These are phyloP conservation scores for Philotrypesis tridentata DNA, from an alignment of 1,140 invertebrate species.

Conservation along the genomic window DNA sequence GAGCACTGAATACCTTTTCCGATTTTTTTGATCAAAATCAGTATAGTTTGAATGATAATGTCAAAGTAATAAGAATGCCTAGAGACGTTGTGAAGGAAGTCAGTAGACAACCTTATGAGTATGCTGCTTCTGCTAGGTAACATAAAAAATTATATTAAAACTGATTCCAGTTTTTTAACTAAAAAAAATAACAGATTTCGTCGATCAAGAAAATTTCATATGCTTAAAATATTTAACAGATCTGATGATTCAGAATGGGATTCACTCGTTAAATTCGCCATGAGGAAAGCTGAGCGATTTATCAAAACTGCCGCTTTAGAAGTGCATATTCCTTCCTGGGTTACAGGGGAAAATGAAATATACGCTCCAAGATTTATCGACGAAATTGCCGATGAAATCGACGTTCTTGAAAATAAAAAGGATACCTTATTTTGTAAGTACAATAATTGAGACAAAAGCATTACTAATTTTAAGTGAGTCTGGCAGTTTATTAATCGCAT, in stretches of 20 bases:
- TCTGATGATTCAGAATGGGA: conserved; percentile 86
- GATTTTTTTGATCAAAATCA: conserved; percentile 80
- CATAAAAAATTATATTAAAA: too few species aligned
- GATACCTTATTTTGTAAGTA: conserved; percentile 85
- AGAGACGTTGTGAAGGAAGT: conserved; percentile 77
- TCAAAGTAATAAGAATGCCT: conserved; percentile 79
- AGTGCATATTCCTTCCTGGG: conserved; percentile 80
- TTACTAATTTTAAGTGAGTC: too few species aligned
- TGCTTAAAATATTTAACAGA: conserved; percentile 60
- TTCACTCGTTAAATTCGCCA: conserved; percentile 82
- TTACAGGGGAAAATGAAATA: conserved; percentile 79
- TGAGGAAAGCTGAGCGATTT: conserved; percentile 79
- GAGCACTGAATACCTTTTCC: conserved; percentile 81
- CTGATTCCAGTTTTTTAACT: too few species aligned
- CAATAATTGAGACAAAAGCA: conserved; percentile 14
- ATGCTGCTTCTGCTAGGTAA: conserved; percentile 77
- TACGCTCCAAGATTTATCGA: conserved; percentile 86
- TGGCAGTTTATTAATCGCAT: too few species aligned
- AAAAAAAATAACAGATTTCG: too few species aligned
- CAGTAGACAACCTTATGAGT: conserved; percentile 76
- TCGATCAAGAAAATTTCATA: too few species aligned
- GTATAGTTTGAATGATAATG: conserved; percentile 80
- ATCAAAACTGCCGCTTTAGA: conserved; percentile 85
- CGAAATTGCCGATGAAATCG: conserved; percentile 87
- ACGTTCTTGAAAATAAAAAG: conserved; percentile 86